Conservation (phyloP, 2,797 vertebrate genomes). For the Hapalemur alaotrensis region DNA sequence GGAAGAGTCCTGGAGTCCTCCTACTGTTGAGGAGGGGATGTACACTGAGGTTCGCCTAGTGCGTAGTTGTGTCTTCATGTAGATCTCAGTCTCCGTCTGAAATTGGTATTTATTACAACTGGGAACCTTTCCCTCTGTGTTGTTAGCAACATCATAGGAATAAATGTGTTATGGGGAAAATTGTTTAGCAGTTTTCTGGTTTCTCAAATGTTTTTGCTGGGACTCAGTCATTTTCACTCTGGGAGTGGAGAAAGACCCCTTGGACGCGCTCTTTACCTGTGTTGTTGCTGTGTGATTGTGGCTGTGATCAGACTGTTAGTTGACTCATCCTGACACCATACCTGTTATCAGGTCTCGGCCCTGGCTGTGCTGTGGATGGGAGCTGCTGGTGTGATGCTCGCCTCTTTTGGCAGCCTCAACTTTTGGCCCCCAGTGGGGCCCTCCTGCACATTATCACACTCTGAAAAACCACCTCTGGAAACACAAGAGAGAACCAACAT, state of each 20-base stretch:
- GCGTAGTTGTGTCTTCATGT: background rate
- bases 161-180: background rate
- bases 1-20: no score
- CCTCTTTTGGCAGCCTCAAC: background rate
- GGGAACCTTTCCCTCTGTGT: background rate
- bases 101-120: no score
- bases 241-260: background rate
- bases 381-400: background rate
- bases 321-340: no score
- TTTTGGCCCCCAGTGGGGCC: no score
- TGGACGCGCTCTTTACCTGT: no score
- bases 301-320: background rate
- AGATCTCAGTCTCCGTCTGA: background rate
- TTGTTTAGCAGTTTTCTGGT: background rate
- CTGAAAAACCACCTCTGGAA: background rate
- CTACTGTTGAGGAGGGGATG: no score
- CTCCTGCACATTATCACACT: background rate
- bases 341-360: background rate
- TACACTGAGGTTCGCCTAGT: background rate
- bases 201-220: background rate
- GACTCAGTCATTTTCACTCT: background rate
- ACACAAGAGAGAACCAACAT: background rate
- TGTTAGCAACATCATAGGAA: background rate
- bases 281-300: background rate
- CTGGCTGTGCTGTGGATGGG: background rate